These are phyloP conservation scores for Ephestia elutella DNA, from an alignment of 1,140 invertebrate species.

Conservation along the genomic window DNA sequence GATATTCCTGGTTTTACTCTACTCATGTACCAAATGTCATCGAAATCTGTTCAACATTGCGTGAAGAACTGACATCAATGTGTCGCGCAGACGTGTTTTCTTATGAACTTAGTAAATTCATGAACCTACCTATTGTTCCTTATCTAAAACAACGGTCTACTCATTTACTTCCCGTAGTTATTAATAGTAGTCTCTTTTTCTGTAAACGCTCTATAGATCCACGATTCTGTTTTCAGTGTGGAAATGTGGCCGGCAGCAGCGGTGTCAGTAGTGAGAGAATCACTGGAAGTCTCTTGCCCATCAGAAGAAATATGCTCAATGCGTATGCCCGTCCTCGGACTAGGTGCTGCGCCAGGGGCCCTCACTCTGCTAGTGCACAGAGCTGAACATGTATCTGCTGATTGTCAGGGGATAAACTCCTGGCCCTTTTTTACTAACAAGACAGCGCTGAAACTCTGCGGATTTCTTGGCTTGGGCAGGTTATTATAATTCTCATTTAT, in stretches of 20 bases:
- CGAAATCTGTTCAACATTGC: too few species aligned
- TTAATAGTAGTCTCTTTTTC: too few species aligned
- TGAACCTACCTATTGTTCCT: too few species aligned
- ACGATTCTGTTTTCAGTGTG: not conserved
- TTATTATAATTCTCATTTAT: not conserved
- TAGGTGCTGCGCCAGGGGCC: not conserved
- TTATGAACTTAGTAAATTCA: too few species aligned
- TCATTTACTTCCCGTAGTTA: too few species aligned
- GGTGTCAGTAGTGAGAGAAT: not conserved
- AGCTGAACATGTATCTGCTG: not conserved
- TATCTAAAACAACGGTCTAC: too few species aligned
- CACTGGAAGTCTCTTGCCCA: not conserved
- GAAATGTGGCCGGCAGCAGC: not conserved
- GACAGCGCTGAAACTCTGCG: not conserved
- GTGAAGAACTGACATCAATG: too few species aligned
- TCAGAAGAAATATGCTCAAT: not conserved
- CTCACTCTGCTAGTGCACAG: not conserved
- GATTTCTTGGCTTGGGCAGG: not conserved
- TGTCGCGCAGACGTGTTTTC: too few species aligned
- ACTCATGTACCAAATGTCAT: too few species aligned
- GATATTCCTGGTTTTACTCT: too few species aligned
- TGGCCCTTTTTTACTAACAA: not conserved
- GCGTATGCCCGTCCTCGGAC: not conserved
- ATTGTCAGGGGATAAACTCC: not conserved
- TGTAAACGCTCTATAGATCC: too few species aligned